Base-by-base conservation (phyloP, 2,888 invertebrate species). In the Linnaemya vulpina region DNA sequence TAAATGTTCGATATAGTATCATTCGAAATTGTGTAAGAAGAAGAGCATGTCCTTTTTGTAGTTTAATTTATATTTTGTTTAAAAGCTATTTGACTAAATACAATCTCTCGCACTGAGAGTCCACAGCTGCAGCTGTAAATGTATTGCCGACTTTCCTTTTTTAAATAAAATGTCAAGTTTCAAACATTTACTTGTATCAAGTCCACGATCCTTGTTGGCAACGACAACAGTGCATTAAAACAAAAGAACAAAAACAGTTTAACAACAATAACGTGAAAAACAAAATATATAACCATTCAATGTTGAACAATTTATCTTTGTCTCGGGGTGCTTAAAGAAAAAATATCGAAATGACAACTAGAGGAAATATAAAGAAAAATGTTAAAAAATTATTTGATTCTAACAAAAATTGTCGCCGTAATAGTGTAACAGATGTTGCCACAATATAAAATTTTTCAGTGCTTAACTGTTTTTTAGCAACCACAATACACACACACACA, bases 391-490 rank as follows among this genome's bases (percentile, higher is more conserved):
- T 11, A 68, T 80, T 53, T 67, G 40, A 51, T 53, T 80, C 43
- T 46, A 83, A 76, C 65, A 67, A 86, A 86, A 85, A 80, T 87
- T 86, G 82, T 87, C 85, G 70, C 71, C 86, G 76, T 86, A 79
- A 83, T 87, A 84, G 82, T 82, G 84, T 86, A 87, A 84, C 87
- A 87, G 87, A 87, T 88, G 88, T 87, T 87, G 87, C 87, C 87
- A 71, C 86, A 87, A 86, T 84, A 74, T 62, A 53, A 9, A 43
- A 20, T 49, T 53, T 77, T 60, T 51, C 38, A 38, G 53, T 51
- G 4, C 17, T 20, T 4, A 60, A 8, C 10, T 67, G 15, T 67
- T 65, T 60, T 58, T 63, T 53, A 55, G 43, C 40, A 78, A 70
- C 55, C 63, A 51, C 68, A 65, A 20, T 43, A 73, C 55, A 40